phyloP scores from a whole-genome alignment of 2,888 invertebrate genomes.

The Rhingia rostrata region DNA sequence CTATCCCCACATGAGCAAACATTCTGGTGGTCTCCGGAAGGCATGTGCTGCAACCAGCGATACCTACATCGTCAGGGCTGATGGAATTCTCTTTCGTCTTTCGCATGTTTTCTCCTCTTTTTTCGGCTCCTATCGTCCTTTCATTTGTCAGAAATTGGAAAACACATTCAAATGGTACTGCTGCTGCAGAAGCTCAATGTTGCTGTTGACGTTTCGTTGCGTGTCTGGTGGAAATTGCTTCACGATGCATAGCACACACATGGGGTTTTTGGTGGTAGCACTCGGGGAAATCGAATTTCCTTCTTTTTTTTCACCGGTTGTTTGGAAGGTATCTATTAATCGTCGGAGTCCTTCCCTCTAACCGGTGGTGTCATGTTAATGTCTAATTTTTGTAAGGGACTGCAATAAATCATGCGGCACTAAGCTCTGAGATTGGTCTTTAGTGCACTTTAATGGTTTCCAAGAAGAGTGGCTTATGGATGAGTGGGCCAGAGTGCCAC shows the following conservation, averaged over 20 bases:
- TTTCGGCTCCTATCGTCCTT: conserved; percentile 27
- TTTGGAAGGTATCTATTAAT: background rate
- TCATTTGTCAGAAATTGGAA: conserved; percentile 60
- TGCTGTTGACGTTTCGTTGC: conserved; percentile 60
- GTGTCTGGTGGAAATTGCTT: conserved; percentile 57
- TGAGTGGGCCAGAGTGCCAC: too few relatives aligned
- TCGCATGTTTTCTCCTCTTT: conserved; percentile 5
- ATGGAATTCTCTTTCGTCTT: conserved; percentile 43
- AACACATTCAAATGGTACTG: conserved; percentile 36
- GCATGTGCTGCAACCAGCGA: conserved; percentile 46
- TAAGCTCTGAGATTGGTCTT: conserved; percentile 38
- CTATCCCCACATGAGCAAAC: conserved; percentile 15
- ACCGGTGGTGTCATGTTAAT: conserved; percentile 49
- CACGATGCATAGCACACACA: conserved; percentile 12
- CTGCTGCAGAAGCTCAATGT: conserved; percentile 23
- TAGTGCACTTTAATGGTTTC: conserved; percentile 45
- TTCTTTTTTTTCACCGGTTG: background rate
- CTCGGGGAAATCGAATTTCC: conserved; percentile 59
- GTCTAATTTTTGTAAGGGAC: conserved; percentile 37
- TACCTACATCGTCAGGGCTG: conserved; percentile 41
- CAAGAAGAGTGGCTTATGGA: background rate
- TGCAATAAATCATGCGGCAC: conserved; percentile 53
- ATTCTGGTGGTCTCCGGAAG: conserved; percentile 22
- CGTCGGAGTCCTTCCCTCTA: background rate
- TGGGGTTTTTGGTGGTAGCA: conserved; percentile 17